These are phyloP conservation scores for Paradoxurus hermaphroditus DNA, from an alignment of 2,113 vertebrate genomes.

Conservation along the genomic window DNA sequence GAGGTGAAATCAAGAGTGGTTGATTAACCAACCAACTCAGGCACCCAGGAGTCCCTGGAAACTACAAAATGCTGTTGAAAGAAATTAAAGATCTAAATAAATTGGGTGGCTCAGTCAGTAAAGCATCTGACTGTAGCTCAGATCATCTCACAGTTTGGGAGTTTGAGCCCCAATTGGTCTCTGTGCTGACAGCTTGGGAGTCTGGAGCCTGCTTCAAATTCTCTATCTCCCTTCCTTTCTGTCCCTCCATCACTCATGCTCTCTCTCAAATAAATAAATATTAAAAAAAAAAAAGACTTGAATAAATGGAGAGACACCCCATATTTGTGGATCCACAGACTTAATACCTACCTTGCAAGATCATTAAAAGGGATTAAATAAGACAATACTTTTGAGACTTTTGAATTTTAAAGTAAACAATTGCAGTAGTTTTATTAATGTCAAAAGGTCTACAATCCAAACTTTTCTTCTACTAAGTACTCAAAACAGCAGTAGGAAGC, in stretches of 20 bases:
- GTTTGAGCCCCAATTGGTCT: no score
- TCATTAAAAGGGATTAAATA: background rate
- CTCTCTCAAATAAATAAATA: no score
- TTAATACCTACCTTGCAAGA: background rate
- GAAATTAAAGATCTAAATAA: background rate
- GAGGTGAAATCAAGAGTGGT: no score
- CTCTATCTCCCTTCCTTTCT: no score
- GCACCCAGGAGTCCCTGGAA: background rate
- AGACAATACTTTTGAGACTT: background rate
- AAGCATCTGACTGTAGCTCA: no score
- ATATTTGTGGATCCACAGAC: background rate
- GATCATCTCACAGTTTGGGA: no score
- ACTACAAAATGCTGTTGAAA: background rate
- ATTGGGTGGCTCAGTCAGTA: no score
- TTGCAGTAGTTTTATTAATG: background rate
- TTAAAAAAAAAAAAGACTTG: background rate
- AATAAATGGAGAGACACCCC: background rate
- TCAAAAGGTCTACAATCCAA: background rate
- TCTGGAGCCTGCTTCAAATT: no score
- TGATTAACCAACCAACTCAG: no score
- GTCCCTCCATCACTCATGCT: no score
- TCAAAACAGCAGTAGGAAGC: background rate
- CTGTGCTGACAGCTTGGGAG: no score
- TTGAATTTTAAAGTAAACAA: background rate
- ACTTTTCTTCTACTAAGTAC: background rate